Evolutionary conservation across 2,113 vertebrate species (phyloP), one percentile per base, ranked within the genome.

Genomic region (Phrynosoma platyrhinos): DNA sequence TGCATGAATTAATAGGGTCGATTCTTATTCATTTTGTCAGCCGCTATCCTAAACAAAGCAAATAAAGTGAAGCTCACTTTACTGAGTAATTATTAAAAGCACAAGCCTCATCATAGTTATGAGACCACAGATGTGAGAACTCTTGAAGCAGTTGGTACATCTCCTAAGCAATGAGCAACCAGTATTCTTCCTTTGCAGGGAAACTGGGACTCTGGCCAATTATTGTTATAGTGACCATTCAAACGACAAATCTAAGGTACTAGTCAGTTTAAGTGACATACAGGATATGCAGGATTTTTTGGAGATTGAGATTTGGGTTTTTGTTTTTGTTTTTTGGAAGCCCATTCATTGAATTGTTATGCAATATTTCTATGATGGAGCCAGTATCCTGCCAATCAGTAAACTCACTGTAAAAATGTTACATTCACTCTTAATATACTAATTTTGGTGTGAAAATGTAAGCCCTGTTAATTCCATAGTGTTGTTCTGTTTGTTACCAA

Each of bases 51-150:
- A 78, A 88, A 78, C 69, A 74, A 88, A 88, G 62, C 74, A 88
- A 83, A 83, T 83, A 88, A 88, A 83, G 47, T 55, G 81, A 55
- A 77, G 14, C 62, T 77, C 25, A n/a, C 71, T 20, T 53, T 66
- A 88, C 20, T 66, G 40, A 40, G 42, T 10, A 87, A 76, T 87
- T 87, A 87, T n/a, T 82, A 52, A 82, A 87, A 66, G 55, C 55
- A 18, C 84, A 77, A 76, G 16, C 23, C 16, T 77, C 55, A 82
- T 64, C 23, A 47, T 66, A 27, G 12, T 87, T 87, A 13, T 55
- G 18, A 88, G 62, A 5, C 81, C 77, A 83, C 30, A 13, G 10
- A 13, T 78, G 23, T 13, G 16, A 16, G 42, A 30, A 53, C 23
- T 36, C 58, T 77, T 83, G 30, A n/a, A 83, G 23, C 30, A 16